Base-by-base conservation (phyloP, 2,797 vertebrate species). In the Rhynchotus rufescens region DNA sequence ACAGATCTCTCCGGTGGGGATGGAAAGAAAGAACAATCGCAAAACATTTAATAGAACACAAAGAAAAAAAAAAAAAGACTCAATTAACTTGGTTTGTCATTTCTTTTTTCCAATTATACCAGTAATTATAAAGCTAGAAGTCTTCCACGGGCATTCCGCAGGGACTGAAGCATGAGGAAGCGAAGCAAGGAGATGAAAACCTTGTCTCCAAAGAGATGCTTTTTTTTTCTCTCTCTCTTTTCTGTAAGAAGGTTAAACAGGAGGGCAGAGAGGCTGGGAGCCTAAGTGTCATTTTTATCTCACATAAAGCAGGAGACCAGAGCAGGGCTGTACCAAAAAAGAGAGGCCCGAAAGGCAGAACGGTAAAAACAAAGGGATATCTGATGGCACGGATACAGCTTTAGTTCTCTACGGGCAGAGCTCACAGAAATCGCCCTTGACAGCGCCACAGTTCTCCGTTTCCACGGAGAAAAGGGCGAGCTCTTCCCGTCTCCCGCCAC, bases 181-280 rank as follows among this genome's bases (percentile, higher is more conserved):
- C 82, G 69, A 75, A 79, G 81, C n/a, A 2, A 73, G n/a, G 56
- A 68, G 64, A 94, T 75, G 45, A 59, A 91, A 96, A 97, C 96
- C 96, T 95, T 94, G 96, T 95, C 94, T 94, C 87, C 51, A 25
- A n/a, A 78, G 65, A 9, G 38, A 65, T 20, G 12, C 56, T 76
- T 13, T 25, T 25, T 25, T 49, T 49, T 45, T 45, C 23, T 49
- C 23, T 49, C 23, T 22, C 20, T 12, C 19, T 19, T 12, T 34
- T 76, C 45, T 75, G 75, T 19, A 19, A 44, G 26, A 67, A 71
- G 23, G 72, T 72, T 62, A 74, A 86, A 86, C 12, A 44, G 42
- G 20, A 83, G 14, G 23, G 19, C 36, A 68, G 65, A 49, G 44
- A 45, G 26, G 10, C 2, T 4, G 25, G 52, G n/a, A 40, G 71